Evolutionary conservation across 2,888 invertebrate genomes (phyloP).

Genomic region (Tromatobia lineatoria): DNA sequence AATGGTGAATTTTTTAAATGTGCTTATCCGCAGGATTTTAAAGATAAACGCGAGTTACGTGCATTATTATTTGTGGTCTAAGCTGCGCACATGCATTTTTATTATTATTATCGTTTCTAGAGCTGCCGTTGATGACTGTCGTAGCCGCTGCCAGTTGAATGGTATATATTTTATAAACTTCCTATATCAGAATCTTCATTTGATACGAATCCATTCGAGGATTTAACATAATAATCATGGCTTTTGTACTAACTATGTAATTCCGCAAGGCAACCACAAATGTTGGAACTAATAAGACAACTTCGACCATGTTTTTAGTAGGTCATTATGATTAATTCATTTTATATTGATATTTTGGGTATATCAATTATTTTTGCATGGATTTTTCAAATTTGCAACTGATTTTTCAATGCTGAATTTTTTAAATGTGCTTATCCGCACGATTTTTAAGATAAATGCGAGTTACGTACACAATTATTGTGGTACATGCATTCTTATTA

Average conservation of each 20-base stretch:
- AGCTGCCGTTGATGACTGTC: constrained; percentile 2
- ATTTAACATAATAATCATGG: too few species aligned
- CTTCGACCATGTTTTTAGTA: too few species aligned
- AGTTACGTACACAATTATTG: constrained; percentile 75
- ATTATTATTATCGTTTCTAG: constrained; percentile 4
- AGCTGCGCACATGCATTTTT: constrained; percentile 58
- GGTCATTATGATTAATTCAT: neutral
- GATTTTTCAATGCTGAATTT: too few species aligned
- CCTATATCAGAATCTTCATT: too few species aligned
- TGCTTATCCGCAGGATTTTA: constrained; percentile 84
- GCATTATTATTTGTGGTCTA: constrained; percentile 71
- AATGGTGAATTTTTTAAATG: too few species aligned
- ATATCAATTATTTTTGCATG: too few species aligned
- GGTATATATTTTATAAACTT: neutral
- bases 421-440: constrained; percentile 82
- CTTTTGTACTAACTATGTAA: too few species aligned
- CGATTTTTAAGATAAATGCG: constrained; percentile 83
- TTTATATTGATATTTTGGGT: too few species aligned
- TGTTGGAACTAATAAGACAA: too few species aligned
- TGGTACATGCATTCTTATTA: constrained; percentile 55
- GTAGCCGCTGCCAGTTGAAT: neutral
- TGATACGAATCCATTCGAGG: too few species aligned
- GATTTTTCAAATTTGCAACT: too few species aligned
- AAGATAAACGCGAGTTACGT: constrained; percentile 79
- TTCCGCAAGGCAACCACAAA: too few species aligned